A percentile compares a stretch with the other conserved stretches of the same genome.
These are phyloP conservation scores for Artemia sp. DNA, from an alignment of 2,888 invertebrate genomes.

Conservation along the genomic window DNA sequence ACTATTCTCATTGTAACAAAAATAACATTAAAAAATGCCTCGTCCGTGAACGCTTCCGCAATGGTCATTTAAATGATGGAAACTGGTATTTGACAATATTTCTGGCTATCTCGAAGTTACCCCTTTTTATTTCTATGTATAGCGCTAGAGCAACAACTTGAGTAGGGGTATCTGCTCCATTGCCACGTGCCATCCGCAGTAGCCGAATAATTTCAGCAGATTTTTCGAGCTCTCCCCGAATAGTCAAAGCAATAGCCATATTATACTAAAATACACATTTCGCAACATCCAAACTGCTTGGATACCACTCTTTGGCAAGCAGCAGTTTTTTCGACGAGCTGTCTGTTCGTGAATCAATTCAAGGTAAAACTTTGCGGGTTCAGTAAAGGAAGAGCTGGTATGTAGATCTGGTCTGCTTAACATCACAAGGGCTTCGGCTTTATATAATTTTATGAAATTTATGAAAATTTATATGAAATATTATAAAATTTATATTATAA, in stretches of 20 bases:
- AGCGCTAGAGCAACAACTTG: conserved; percentile 47
- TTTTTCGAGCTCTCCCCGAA: conserved; percentile 54
- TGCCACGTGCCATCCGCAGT: conserved; percentile 40
- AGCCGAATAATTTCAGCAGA: conserved; percentile 39
- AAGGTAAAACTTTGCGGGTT: neutral
- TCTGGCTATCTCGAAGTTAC: conserved; percentile 30
- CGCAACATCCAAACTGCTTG: conserved; percentile 44
- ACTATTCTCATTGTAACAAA: too few relatives aligned
- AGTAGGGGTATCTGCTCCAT: conserved; percentile 40
- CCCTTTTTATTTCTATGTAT: conserved; percentile 46
- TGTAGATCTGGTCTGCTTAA: neutral
- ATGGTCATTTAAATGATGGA: neutral
- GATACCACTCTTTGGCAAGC: conserved; percentile 40
- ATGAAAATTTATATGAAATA: too few relatives aligned
- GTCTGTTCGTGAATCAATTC: neutral
- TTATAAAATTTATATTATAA: too few relatives aligned
- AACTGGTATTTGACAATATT: conserved; percentile 14
- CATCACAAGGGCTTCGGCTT: conserved; percentile 11
- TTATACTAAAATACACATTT: conserved; percentile 58
- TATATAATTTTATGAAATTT: conserved; percentile 12
- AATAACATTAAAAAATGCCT: too few relatives aligned
- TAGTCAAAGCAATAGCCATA: conserved; percentile 53
- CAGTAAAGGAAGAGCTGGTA: conserved; percentile 8
- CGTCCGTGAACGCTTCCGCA: neutral
- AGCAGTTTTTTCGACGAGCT: too few relatives aligned